Base-by-base conservation (phyloP, 2,113 vertebrate species). In the Podocnemis expansa region DNA sequence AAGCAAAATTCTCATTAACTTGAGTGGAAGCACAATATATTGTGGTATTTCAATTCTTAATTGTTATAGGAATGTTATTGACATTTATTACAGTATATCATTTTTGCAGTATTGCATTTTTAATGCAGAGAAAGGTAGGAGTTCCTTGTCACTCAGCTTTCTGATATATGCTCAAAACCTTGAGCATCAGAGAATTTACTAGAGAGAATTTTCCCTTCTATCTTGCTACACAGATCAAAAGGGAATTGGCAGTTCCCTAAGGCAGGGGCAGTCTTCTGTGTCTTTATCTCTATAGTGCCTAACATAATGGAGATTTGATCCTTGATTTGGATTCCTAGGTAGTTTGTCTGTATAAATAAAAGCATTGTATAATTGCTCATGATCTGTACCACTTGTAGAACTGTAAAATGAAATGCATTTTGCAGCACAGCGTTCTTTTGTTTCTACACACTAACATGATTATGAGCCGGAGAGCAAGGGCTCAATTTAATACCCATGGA, bases 341-440 rank as follows among this genome's bases (percentile, higher is more conserved):
- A 31, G 55, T 70, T 76, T 6, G 49, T 29, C 31, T 6, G 34
- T 80, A 85, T 49, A 16, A 22, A 29, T 79, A 16, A 45, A 84
- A 43, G 70, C 89, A 88, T 54, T 88, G 55, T 14, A 22, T 12
- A 4, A 8, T 80, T 54, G 4, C 27, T 91, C 58, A 16, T 47
- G 76, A 82, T 67, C 11, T 0, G n/a, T 78, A 75, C 24, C 29
- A 4, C 51, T 88, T 0, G 51, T 38, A 19, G 31, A 52, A 38
- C 41, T 93, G 85, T 93, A 89, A 94, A 88, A 96, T 93, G 84
- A 91, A 88, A 93, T 81, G 88, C 86, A 67, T n/a, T 84, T 63
- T 60, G 52, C 92, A 49, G 52, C 2, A 1, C 58, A 7, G 2
- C 16, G 82, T 78, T 79, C 75, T 78, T 78, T 31, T 78, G 49